Base-by-base conservation (phyloP, 2,888 invertebrate genomes). In the Habrosyne pyritoides region DNA sequence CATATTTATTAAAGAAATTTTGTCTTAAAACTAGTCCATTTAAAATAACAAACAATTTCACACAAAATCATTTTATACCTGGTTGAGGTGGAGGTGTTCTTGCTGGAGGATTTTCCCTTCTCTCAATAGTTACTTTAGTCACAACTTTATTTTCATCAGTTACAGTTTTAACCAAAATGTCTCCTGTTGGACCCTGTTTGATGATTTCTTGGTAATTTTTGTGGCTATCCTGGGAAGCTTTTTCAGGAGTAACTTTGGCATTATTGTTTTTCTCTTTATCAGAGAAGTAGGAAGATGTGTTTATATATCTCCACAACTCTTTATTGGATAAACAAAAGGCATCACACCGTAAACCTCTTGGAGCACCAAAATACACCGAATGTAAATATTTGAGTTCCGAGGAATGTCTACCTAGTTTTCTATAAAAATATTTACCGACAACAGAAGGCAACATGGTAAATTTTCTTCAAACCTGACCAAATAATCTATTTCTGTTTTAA, bases 51-150 rank as follows among this genome's bases (percentile, higher is more conserved):
- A n/a, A n/a, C n/a, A 61, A 47, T 18, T 7, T 33, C 49, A 5
- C 28, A 30, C 10, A 24, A 10, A 14, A 57, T 47, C 28, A 54
- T 22, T 53, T 54, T 22, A 61, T 78, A 90, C 90, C 87, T 77
- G 85, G 84, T 42, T 73, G 64, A 46, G 78, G 59, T 56, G 67
- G 60, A 18, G 62, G 57, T 60, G 67, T 59, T 60, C 79, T 77
- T 5, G 59, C 48, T 47, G 69, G 55, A 48, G 71, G 42, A 56
- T 65, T 46, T 63, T 75, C 65, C 30, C 59, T 64, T 61, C 87
- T 91, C 68, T 90, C 91, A 63, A 92, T 90, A 12, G 86, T 91
- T 42, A 92, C 87, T 78, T 90, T 92, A 42, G 91, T 91, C n/a
- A 92, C 88, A 57, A 80, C 64, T 63, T 89, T 79, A 53, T 84